Conservation (phyloP, 2,797 vertebrate species). For the Pseudochromis fuscus region DNA sequence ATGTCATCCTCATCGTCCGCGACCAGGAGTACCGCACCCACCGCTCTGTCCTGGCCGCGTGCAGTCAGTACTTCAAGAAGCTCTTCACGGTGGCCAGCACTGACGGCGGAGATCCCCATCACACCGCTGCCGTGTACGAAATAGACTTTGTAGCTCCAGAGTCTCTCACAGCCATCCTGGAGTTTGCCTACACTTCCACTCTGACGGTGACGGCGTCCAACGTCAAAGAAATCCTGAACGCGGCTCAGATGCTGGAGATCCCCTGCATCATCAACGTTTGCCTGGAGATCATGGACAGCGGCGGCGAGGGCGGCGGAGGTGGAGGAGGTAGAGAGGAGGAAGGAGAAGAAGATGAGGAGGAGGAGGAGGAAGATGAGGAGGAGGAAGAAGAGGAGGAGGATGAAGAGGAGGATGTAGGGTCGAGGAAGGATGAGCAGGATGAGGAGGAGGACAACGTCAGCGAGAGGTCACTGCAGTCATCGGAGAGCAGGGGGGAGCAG, state of each 20-base stretch:
- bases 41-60: constrained; percentile 95
- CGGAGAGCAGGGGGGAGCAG: constrained; percentile 84
- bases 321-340: constrained; percentile 82
- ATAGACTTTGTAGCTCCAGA: constrained; percentile 97
- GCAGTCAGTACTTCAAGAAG: constrained; percentile 99
- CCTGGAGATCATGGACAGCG: constrained; percentile 96
- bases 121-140: constrained; percentile 89
- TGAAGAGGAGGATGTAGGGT: constrained; percentile 85
- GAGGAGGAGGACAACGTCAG: constrained; percentile 88
- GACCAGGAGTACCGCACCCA: constrained; percentile 97
- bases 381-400: constrained; percentile 92
- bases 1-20: constrained; percentile 94
- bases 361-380: constrained; percentile 87
- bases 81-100: constrained; percentile 93
- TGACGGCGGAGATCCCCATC: constrained; percentile 83
- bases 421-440: constrained; percentile 87
- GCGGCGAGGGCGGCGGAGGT: constrained; percentile 81
- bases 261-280: constrained; percentile 97
- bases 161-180: constrained; percentile 95
- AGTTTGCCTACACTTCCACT: constrained; percentile 98
- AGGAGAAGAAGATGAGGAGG: constrained; percentile 87
- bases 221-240: constrained; percentile 94
- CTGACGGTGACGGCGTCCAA: constrained; percentile 96
- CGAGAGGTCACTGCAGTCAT: constrained; percentile 86
- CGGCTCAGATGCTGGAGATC: constrained; percentile 96